These are phyloP conservation scores for Listronotus oregonensis DNA, from an alignment of 1,140 invertebrate species.

Conservation along the genomic window DNA sequence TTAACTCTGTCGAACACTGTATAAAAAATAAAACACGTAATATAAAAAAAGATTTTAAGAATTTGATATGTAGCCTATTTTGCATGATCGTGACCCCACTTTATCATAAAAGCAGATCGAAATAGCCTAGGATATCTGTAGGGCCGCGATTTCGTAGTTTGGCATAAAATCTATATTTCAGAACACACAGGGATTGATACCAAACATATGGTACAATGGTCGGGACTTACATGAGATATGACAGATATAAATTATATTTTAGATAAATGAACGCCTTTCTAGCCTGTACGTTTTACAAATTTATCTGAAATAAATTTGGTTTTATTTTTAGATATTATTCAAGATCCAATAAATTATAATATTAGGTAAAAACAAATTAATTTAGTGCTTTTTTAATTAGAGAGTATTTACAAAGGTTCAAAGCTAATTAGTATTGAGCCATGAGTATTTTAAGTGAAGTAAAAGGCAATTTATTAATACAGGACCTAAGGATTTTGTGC, in stretches of 20 bases:
- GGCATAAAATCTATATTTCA: constrained; percentile 39
- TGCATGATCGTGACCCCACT: constrained; percentile 25
- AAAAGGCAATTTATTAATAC: no score
- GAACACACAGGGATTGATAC: constrained; percentile 36
- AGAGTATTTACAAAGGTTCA: no score
- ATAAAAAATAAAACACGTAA: constrained; percentile 13
- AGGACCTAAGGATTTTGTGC: no score
- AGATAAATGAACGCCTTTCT: constrained; percentile 31
- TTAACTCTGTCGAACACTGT: no score
- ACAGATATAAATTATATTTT: constrained; percentile 31
- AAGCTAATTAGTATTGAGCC: no score
- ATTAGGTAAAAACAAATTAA: no score
- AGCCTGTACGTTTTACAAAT: constrained; percentile 21
- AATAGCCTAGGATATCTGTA: constrained; percentile 23
- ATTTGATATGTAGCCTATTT: constrained; percentile 18
- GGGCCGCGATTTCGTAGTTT: constrained; percentile 29
- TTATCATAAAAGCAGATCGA: constrained; percentile 18
- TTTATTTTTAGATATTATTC: no score
- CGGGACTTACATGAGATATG: constrained; percentile 24
- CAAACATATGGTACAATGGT: constrained; percentile 33
- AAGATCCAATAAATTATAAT: no score
- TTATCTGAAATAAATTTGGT: constrained; percentile 18
- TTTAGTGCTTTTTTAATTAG: no score
- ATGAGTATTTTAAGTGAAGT: no score
- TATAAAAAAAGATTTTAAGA: constrained; percentile 17